Evolutionary conservation across 2,113 vertebrate species (phyloP).

Genomic region (Bujurquina vittata): DNA sequence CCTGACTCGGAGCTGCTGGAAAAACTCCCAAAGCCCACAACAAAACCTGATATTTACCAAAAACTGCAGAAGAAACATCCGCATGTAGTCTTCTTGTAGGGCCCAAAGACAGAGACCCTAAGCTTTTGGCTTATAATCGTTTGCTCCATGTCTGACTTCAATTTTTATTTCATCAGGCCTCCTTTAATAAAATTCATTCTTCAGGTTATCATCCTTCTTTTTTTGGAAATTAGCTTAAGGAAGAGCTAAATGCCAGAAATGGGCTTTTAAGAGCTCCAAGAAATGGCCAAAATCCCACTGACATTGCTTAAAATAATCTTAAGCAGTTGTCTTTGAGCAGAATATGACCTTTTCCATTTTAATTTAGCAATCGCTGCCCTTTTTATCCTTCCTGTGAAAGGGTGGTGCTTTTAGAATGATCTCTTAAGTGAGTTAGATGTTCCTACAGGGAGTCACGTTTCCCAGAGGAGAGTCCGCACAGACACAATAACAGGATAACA

Average conservation of each 20-base stretch:
- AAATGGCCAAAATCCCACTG: constrained; percentile 4
- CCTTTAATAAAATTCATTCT: constrained; percentile 9
- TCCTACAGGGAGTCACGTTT: constrained; percentile 29
- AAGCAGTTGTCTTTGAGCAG: background rate
- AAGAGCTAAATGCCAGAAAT: constrained; percentile 14
- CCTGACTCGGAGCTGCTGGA: background rate
- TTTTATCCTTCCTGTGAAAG: constrained; percentile 55
- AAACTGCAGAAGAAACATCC: background rate
- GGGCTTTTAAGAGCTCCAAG: constrained; percentile 15
- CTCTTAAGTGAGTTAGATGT: constrained; percentile 59
- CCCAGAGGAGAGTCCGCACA: constrained; percentile 52
- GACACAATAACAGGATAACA: constrained; percentile 74
- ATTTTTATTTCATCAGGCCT: constrained; percentile 45
- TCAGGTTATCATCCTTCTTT: background rate
- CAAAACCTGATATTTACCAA: background rate
- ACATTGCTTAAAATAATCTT: background rate
- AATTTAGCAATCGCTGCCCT: constrained; percentile 25
- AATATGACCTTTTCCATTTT: constrained; percentile 47
- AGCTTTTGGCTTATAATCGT: background rate
- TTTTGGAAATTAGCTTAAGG: constrained; percentile 20
- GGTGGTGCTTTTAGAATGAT: constrained; percentile 43
- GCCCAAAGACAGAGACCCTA: background rate
- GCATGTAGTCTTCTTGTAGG: background rate
- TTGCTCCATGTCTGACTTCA: constrained; percentile 22
- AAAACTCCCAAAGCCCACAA: background rate